Evolutionary conservation across 1,140 invertebrate species (phyloP), one percentile per base, ranked within the genome.

Genomic region (Drepana arcuata): DNA sequence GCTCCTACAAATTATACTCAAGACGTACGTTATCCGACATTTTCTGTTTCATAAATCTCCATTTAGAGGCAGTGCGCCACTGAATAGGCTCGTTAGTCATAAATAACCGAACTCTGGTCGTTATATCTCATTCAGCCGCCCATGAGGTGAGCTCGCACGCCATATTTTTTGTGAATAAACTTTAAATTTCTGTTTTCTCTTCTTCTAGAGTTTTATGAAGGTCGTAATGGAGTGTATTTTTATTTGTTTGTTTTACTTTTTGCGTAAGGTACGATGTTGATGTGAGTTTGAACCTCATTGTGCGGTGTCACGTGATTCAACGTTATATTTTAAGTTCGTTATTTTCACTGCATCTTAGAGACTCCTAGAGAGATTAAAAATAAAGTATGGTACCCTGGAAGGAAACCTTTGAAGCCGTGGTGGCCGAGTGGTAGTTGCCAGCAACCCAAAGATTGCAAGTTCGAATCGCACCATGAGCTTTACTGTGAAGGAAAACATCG

Each of bases 81-180:
- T 73, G 69, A 73, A 73, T 73, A 64, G 66, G 66, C 61, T 73
- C 66, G 66, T 73, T 73, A 70, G 56, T 70, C 63, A 65, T 70
- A 73, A 73, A 70, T 73, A 73, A 66, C 64, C 59, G 59, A 70
- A 73, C 59, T 70, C 61, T 46, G 56, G 57, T 70, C 69, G 69
- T 73, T 73, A 73, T 62, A 48, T 65, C 56, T 70, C 58, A 70
- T 70, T 73, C 66, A 68, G 31, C 35, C 49, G 48, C 21, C 43
- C 48, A 40, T 40, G 51, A 53, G 51, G 56, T 60, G 45, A 46
- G 43, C 42, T 29, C 34, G 27, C 28, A 16, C 25, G 13, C 21
- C 23, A 13, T 26, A n/a, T 27, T 28, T 50, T 32, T 37, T 43
- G 23, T 10, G 34, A 45, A 45, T 48, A 54, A 60, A 56, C 44